These are phyloP conservation scores for Penaeus indicus DNA, from an alignment of 1,140 invertebrate genomes.

Conservation along the genomic window DNA sequence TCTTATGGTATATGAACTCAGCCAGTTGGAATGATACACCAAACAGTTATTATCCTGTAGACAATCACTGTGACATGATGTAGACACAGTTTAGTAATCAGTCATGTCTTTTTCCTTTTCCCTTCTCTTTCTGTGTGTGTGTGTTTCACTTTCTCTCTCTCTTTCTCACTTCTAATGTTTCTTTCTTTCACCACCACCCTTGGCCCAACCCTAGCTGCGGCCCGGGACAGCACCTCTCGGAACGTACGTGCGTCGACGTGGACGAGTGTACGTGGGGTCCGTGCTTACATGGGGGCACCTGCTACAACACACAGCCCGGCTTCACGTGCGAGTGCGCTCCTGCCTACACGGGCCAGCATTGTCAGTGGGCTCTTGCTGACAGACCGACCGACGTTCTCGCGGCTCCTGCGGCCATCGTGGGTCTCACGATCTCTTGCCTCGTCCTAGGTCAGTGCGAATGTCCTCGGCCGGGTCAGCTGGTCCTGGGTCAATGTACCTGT, in stretches of 20 bases:
- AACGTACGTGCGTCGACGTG: neutral
- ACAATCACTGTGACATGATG: too few species aligned
- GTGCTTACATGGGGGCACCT: neutral
- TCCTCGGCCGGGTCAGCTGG: too few species aligned
- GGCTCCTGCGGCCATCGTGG: neutral
- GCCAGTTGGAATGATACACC: too few species aligned
- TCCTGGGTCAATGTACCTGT: too few species aligned
- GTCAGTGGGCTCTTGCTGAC: neutral
- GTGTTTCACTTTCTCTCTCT: too few species aligned
- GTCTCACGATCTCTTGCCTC: neutral
- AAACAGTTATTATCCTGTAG: too few species aligned
- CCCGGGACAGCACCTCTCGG: neutral
- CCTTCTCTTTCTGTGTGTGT: too few species aligned
- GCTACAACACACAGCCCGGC: neutral
- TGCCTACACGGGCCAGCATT: neutral
- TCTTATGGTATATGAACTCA: too few species aligned
- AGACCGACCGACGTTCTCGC: neutral
- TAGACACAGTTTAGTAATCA: too few species aligned
- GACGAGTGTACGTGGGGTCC: conserved; percentile 2
- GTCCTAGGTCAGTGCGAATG: neutral
- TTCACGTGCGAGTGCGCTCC: neutral
- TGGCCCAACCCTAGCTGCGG: neutral
- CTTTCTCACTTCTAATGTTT: too few species aligned
- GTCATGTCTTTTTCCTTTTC: too few species aligned
- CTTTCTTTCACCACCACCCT: neutral